Base-by-base conservation (phyloP, 1,140 invertebrate genomes). In the Portunus trituberculatus region DNA sequence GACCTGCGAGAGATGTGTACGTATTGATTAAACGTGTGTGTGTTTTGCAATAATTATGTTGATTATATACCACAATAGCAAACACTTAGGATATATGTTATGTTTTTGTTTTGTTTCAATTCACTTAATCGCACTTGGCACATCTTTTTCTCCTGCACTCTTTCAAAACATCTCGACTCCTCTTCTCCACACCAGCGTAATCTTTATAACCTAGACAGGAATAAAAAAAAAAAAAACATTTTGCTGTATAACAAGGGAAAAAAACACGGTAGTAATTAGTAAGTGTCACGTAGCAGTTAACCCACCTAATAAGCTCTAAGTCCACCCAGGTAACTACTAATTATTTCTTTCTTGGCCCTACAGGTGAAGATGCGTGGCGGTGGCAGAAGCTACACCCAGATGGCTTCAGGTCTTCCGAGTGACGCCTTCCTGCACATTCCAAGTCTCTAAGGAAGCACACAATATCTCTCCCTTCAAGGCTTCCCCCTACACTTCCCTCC, bases 1-100 rank as follows among this genome's bases (percentile, higher is more conserved):
- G 98, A 97, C 96, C 97, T 99, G 0, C 97, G 98, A 76, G 98
- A 99, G 96, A 99, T 99, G 99, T 99, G 99, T 98, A 97, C 97
- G 96, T 94, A 67, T 32, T 25, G n/a, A n/a, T n/a, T 59, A 59
- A 1, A 59, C 12, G 3, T 16, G 52, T 59, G 52, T 12, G 52
- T 59, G 52, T 59, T 2, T 59, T 59, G 52, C 39, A 39, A 8
- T 39, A 28, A 7, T 4, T 39, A 1, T 39, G 39, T 39, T 39
- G 39, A 39, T 45, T 92, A 76, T 39, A 39, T 39, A 39, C 39
- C 6, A 39, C 39, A 39, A 39, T 6, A 39, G 39, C 39, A 39
- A 39, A 39, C 39, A 39, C n/a, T n/a, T n/a, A n/a, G n/a, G n/a
- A n/a, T n/a, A n/a, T n/a, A n/a, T n/a, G n/a, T n/a, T n/a, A n/a